Percentiles rank a stretch among this genome's conserved stretches.
Evolutionary conservation across 2,888 invertebrate species (phyloP).

Genomic region (Cerceris rybyensis): DNA sequence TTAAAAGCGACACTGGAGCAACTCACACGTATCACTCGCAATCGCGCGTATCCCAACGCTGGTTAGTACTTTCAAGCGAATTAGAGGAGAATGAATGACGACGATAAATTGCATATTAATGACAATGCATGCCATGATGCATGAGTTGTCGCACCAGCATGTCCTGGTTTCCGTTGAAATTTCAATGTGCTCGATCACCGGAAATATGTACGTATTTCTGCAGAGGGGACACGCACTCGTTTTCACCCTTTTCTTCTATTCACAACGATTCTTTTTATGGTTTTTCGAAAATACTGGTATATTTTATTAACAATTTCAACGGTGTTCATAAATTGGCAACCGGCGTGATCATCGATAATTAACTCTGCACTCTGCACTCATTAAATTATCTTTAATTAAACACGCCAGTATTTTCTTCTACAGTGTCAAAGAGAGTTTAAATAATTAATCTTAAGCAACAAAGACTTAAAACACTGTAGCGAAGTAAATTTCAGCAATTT

Average conservation of each 20-base stretch:
- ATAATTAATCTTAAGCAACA: too few relatives aligned
- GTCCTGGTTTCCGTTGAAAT: background rate
- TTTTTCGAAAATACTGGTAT: background rate
- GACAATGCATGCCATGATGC: background rate
- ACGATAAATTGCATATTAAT: slow-evolving; percentile 39
- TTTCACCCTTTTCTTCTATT: background rate
- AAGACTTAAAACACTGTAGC: too few relatives aligned
- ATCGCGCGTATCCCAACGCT: background rate
- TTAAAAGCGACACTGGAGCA: slow-evolving; percentile 2
- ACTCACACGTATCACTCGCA: background rate
- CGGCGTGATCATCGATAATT: too few relatives aligned
- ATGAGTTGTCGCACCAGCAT: background rate
- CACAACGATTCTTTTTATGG: slow-evolving; percentile 2
- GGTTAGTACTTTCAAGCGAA: slow-evolving; percentile 3
- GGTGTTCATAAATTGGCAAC: too few relatives aligned
- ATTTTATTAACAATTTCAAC: too few relatives aligned
- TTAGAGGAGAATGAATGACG: slow-evolving; percentile 9
- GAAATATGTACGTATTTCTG: background rate
- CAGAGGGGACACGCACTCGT: background rate
- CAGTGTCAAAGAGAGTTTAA: too few relatives aligned
- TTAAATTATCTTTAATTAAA: too few relatives aligned
- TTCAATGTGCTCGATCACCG: background rate
- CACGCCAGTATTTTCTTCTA: too few relatives aligned
- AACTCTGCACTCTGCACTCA: too few relatives aligned
- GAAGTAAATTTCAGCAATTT: too few relatives aligned